Conservation (phyloP, 2,113 vertebrate species). For the Cygnus atratus region DNA sequence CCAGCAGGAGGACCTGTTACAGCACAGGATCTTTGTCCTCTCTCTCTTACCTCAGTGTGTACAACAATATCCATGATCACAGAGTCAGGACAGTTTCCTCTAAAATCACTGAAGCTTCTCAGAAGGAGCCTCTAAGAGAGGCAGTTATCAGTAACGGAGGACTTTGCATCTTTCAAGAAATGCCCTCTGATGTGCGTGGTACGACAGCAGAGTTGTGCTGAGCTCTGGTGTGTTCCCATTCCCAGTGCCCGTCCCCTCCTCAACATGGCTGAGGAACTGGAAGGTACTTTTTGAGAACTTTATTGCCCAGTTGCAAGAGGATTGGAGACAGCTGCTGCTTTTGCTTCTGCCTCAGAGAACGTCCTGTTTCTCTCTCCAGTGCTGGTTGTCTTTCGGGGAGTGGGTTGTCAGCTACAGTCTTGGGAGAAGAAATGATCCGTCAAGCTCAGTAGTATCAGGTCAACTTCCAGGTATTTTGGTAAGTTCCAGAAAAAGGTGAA, state of each 20-base stretch:
- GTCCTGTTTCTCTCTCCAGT: accelerated
- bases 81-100: neutral
- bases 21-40: neutral
- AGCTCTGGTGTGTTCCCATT: neutral
- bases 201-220: neutral
- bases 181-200: neutral
- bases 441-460: accelerated
- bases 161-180: conserved; percentile 18
- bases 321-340: neutral
- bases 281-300: neutral
- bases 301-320: neutral
- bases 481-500: neutral
- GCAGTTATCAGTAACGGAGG: neutral
- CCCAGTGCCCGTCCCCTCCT: neutral
- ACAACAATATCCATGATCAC: neutral
- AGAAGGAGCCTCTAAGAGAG: neutral
- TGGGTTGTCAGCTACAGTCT: neutral
- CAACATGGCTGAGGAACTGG: neutral
- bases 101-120: neutral
- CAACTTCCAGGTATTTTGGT: neutral
- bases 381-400: neutral
- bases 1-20: neutral
- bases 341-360: neutral
- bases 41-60: neutral
- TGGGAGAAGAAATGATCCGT: neutral